A percentile compares a stretch with the other conserved stretches of the same genome.
Conservation (phyloP, 2,888 invertebrate species). For the Leptopterna dolabrata region DNA sequence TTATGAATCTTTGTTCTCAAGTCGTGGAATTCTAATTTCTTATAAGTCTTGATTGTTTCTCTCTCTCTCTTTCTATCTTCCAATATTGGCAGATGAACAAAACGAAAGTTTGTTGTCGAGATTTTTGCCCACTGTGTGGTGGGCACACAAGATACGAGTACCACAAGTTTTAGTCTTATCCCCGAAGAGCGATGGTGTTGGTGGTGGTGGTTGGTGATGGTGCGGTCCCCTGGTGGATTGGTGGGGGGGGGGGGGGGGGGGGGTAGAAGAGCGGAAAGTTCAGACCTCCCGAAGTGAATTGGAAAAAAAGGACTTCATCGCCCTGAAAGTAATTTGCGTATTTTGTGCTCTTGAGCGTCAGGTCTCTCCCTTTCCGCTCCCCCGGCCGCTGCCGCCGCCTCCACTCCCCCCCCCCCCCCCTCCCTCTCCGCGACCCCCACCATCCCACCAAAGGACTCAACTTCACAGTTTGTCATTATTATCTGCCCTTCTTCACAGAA, state of each 20-base stretch:
- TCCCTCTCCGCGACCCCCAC: not conserved
- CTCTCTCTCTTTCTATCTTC: too few species aligned
- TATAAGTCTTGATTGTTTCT: too few species aligned
- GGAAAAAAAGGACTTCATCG: constrained; percentile 21
- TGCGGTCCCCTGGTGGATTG: too few species aligned
- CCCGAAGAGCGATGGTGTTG: too few species aligned
- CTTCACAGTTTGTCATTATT: constrained; percentile 46
- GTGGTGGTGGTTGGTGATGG: too few species aligned
- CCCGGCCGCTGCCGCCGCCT: not conserved
- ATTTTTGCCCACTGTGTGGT: too few species aligned
- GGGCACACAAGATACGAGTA: too few species aligned
- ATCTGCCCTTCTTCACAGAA: constrained; percentile 48
- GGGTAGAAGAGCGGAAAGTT: not conserved
- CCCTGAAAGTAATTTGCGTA: constrained; percentile 45
- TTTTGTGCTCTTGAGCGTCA: constrained; percentile 35
- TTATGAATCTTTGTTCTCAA: too few species aligned
- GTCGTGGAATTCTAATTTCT: too few species aligned
- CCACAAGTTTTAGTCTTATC: too few species aligned
- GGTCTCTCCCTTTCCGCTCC: not conserved
- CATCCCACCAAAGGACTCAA: not conserved
- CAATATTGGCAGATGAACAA: too few species aligned
- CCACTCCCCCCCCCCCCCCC: not conserved
- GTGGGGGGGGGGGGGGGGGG: not conserved
- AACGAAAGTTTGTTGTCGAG: too few species aligned
- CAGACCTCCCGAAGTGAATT: not conserved